phyloP scores from a whole-genome alignment of 1,140 invertebrate genomes.

The Centruroides sculpturatus region DNA sequence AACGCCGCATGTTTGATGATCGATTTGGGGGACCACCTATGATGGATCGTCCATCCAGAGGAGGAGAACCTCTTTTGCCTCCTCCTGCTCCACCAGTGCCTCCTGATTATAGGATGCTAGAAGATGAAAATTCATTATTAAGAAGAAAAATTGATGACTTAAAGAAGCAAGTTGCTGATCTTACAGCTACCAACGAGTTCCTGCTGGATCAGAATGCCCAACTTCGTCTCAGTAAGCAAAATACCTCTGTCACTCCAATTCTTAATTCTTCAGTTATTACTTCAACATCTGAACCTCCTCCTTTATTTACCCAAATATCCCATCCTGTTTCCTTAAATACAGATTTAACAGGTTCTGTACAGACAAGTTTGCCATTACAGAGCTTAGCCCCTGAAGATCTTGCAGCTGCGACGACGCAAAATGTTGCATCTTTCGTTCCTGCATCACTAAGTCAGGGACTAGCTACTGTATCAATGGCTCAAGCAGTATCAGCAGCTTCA shows the following conservation, averaged over 20 bases:
- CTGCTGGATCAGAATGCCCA: slow-evolving; percentile 65
- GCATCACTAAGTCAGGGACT: slow-evolving; percentile 23
- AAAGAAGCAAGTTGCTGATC: slow-evolving; percentile 50
- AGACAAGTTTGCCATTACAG: slow-evolving; percentile 23
- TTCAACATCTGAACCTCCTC: slow-evolving; percentile 6
- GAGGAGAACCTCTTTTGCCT: slow-evolving; percentile 11
- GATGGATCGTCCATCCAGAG: not conserved
- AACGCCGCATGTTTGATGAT: slow-evolving; percentile 16
- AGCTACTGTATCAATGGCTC: slow-evolving; percentile 27
- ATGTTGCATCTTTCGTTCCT: slow-evolving; percentile 23
- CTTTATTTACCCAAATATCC: slow-evolving; percentile 9
- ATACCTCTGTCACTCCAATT: slow-evolving; percentile 20
- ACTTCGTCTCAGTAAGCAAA: slow-evolving; percentile 46
- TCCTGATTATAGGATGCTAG: slow-evolving; percentile 30
- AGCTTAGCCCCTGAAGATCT: slow-evolving; percentile 26
- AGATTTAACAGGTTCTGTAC: slow-evolving; percentile 15
- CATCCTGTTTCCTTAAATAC: slow-evolving; percentile 19
- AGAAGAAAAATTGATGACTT: slow-evolving; percentile 55
- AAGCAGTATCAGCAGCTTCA: slow-evolving; percentile 24
- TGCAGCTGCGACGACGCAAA: slow-evolving; percentile 7
- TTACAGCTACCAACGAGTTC: slow-evolving; percentile 67
- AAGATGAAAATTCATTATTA: slow-evolving; percentile 55
- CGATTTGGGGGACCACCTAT: slow-evolving; percentile 5
- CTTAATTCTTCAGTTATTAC: slow-evolving; percentile 10
- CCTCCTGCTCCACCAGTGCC: not conserved